Evolutionary conservation across 2,888 invertebrate genomes (phyloP), one percentile per base, ranked within the genome.

Genomic region (Ophraella communa): DNA sequence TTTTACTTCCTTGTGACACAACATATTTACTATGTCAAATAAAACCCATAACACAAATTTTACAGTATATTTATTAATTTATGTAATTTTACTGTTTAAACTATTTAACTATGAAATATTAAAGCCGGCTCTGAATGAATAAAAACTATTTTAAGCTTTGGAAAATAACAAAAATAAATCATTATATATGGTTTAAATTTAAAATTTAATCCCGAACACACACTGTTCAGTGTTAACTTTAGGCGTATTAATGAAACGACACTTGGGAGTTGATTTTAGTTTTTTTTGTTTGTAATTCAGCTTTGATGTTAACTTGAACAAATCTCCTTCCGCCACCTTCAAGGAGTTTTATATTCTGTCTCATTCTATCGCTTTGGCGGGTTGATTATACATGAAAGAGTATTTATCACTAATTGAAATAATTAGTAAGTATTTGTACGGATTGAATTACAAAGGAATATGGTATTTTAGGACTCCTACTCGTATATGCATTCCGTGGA

Each of bases 301-400:
- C 65, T 65, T 65, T 65, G 65, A 65, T 65, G 57, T 65, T 56
- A 17, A 51, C 57, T 57, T 53, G 56, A 58, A 65, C 65, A 62
- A 65, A 65, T 65, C 57, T 62, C 17, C 57, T 65, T 62, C 65
- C 57, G 53, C 54, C 47, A 64, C 55, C 59, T 59, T 55, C 54
- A 39, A 59, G 20, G 17, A 27, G 18, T 18, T 17, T 44, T 44
- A 1, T 47, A 10, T 21, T 47, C 42, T 24, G 17, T 55, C 42
- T 42, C 55, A 24, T 14, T 20, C 10, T 23, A 47, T 21, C 11
- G 23, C 47, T 23, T 47, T 47, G 47, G 11, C 47, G 11, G 4
- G 20, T 39, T 47, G 66, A 66, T 51, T 59, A 60, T 60, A 52
- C 39, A 42, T 56, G 53, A 66, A 66, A 56, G 56, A 53, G 21